phyloP scores from a whole-genome alignment of 2,888 invertebrate species.

The Drosophila paracracens region DNA sequence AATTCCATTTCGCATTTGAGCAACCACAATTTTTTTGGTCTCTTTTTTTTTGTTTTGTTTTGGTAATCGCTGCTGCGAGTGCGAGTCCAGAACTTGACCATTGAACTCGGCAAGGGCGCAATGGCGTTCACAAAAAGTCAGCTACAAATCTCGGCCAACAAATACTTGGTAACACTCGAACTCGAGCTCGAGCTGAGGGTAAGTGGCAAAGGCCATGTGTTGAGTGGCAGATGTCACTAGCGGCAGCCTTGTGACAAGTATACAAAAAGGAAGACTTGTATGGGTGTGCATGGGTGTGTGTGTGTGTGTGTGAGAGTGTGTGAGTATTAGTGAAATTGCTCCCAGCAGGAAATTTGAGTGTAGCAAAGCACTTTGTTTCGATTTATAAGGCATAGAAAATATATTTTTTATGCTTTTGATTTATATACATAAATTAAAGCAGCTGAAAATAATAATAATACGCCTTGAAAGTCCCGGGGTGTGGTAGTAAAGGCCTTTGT shows the following conservation, averaged over 20 bases:
- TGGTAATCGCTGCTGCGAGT: slow-evolving; percentile 6
- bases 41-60: neutral
- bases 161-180: slow-evolving; percentile 53
- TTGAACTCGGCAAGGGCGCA: slow-evolving; percentile 58
- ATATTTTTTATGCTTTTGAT: neutral
- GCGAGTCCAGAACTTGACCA: slow-evolving; percentile 57
- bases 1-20: slow-evolving; percentile 24
- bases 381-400: neutral
- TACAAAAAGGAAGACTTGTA: slow-evolving; percentile 34
- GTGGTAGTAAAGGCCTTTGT: neutral
- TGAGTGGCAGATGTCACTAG: slow-evolving; percentile 74
- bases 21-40: slow-evolving; percentile 12
- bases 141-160: slow-evolving; percentile 57
- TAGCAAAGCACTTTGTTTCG: neutral
- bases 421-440: slow-evolving; percentile 1
- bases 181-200: slow-evolving; percentile 22
- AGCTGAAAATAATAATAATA: neutral
- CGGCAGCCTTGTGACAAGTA: slow-evolving; percentile 70
- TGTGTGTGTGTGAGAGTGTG: slow-evolving; percentile 19
- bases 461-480: neutral
- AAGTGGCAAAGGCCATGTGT: slow-evolving; percentile 49
- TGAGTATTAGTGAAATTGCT: slow-evolving; percentile 16
- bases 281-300: slow-evolving; percentile 17
- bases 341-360: slow-evolving; percentile 47
- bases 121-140: slow-evolving; percentile 34